A percentile compares a stretch with the other conserved stretches of the same genome.
phyloP scores from a whole-genome alignment of 2,113 vertebrate species.

The Equus przewalskii region DNA sequence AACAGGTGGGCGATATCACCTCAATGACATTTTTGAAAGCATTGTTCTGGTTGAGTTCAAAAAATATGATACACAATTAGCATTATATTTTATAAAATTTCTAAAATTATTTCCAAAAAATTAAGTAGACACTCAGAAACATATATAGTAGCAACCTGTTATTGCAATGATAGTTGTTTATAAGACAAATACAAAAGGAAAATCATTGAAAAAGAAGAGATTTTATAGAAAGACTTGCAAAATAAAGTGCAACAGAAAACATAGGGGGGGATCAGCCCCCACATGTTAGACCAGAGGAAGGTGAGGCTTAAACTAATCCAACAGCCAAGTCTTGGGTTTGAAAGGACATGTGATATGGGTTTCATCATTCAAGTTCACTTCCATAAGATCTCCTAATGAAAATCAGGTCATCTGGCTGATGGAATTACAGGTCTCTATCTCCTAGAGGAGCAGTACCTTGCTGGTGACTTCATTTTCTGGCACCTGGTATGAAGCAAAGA shows the following conservation, averaged over 20 bases:
- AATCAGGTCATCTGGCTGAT: conserved; percentile 86
- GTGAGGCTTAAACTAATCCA: conserved; percentile 91
- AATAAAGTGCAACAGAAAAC: conserved; percentile 91
- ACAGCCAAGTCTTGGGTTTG: conserved; percentile 94
- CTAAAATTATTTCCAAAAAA: neutral
- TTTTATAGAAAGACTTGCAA: neutral
- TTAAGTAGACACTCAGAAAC: neutral
- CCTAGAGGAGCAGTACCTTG: conserved; percentile 92
- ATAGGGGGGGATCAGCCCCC: conserved; percentile 90
- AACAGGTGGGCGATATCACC: neutral
- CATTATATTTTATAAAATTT: neutral
- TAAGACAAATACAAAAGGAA: neutral
- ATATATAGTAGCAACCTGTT: neutral
- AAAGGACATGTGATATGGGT: conserved; percentile 92
- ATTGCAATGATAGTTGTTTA: neutral
- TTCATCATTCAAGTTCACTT: conserved; percentile 92
- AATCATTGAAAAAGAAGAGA: neutral
- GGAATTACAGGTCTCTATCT: conserved; percentile 93
- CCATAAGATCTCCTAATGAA: conserved; percentile 87
- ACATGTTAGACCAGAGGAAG: conserved; percentile 92
- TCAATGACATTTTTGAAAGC: neutral
- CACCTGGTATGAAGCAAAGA: conserved; percentile 93
- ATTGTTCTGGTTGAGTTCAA: neutral
- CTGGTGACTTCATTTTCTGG: conserved; percentile 93
- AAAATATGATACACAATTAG: neutral